Base-by-base conservation (phyloP, 2,888 invertebrate species). In the Hyposoter didymator region DNA sequence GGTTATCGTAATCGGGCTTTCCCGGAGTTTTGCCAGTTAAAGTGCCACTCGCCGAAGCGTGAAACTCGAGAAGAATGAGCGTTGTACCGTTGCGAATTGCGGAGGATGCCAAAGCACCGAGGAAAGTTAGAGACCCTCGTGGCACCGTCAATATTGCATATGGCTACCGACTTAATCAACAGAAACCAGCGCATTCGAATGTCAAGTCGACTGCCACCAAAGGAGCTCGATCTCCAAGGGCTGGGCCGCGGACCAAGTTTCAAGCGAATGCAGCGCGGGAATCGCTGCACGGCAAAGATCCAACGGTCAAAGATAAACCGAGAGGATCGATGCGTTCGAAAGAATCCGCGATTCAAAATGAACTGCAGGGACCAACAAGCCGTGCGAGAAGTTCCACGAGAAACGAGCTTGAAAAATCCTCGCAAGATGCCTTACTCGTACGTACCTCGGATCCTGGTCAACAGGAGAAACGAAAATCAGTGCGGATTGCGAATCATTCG, bases 91-190 rank as follows among this genome's bases (percentile, higher is more conserved):
- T 88, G 75, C 84, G 55, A 72, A 75, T 78, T 87, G 84, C 75
- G 87, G 86, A 74, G 87, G 39, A 78, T 17, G 47, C 84, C 43
- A 89, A 82, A 74, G 74, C 78, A 6, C 83, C 84, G 32, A 87
- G 88, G 17, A 84, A 88, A 82, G 85, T 88, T 3, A 75, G 84
- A 72, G 89, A 88, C 80, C 88, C 90, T 72, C 62, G 69, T 28
- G 92, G 92, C 32, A 91, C 90, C 22, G 85, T 87, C 52, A 91
- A 91, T 86, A 87, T 88, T 72, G 79, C 88, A 43, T 78, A 86
- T 74, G 92, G 90, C 10, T 89, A 92, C 86, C 88, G 90, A 82
- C 72, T 91, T 35, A 87, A 87, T 35, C 89, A 90, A 59, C 85
- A 87, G 2, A 75, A 78, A 32, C 82, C 17, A 49, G 82, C 72